Evolutionary conservation across 1,140 invertebrate genomes (phyloP).

Genomic region (Yoshiicerus persimilis): DNA sequence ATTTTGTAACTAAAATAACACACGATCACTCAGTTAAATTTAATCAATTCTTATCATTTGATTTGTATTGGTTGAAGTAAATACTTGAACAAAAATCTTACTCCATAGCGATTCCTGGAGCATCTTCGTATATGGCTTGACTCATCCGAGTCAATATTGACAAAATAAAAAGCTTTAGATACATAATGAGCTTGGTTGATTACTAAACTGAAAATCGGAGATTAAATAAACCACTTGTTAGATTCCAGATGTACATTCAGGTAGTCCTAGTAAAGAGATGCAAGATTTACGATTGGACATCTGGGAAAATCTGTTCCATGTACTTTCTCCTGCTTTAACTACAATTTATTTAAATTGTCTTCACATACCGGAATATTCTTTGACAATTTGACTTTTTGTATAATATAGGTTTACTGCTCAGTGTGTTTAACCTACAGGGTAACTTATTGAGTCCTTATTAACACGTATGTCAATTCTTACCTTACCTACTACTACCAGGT

Average conservation of each 20-base stretch:
- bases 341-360: neutral
- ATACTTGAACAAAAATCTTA: too few species aligned
- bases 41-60: neutral
- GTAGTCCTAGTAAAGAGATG: neutral
- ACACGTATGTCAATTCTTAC: too few species aligned
- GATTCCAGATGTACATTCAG: neutral
- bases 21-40: neutral
- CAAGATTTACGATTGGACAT: neutral
- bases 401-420: neutral
- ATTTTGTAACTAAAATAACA: slow-evolving; percentile 56
- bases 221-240: neutral
- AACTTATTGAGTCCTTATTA: neutral
- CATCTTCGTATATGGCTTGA: slow-evolving; percentile 41
- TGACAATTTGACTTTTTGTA: neutral
- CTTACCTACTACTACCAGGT: too few species aligned
- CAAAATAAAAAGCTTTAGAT: neutral
- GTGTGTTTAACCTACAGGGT: neutral
- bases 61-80: too few species aligned
- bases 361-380: neutral
- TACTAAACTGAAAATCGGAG: neutral
- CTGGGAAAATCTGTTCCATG: neutral
- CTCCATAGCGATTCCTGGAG: slow-evolving; percentile 89
- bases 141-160: neutral
- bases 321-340: neutral
- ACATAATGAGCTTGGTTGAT: neutral